phyloP scores from a whole-genome alignment of 92 coral and sea anemone genomes.

The Scolanthus callimorphus region DNA sequence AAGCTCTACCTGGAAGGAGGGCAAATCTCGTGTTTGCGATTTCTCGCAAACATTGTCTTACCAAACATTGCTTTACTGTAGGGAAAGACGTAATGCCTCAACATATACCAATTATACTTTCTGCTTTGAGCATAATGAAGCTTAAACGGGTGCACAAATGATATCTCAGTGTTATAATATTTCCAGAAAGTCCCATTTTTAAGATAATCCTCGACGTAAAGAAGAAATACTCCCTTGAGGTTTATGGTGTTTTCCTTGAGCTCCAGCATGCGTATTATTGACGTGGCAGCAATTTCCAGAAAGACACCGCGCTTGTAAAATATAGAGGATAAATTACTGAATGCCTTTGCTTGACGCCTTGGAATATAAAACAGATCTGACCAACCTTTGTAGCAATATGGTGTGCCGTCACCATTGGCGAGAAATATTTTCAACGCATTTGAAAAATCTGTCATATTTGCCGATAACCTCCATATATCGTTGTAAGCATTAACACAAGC shows the following conservation, averaged over 20 bases:
- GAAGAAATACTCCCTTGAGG: neutral
- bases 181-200: conserved; percentile 30
- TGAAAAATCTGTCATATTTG: neutral
- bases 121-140: neutral
- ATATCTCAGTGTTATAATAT: conserved; percentile 12
- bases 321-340: conserved; percentile 6
- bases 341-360: conserved; percentile 6
- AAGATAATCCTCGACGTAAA: conserved; percentile 12
- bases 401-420: conserved; percentile 17
- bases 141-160: conserved; percentile 30
- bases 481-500: neutral
- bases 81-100: too few relatives aligned
- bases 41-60: too few relatives aligned
- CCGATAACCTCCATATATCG: too few relatives aligned
- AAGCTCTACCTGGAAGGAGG: too few relatives aligned
- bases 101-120: neutral
- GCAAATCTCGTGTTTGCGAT: too few relatives aligned
- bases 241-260: neutral
- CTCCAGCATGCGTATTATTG: conserved; percentile 27
- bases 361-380: conserved; percentile 38
- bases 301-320: conserved; percentile 32
- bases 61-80: too few relatives aligned
- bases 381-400: conserved; percentile 18
- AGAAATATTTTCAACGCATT: conserved; percentile 5
- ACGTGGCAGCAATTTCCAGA: conserved; percentile 33